These are phyloP conservation scores for Ophonus ardosiacus DNA, from an alignment of 2,888 invertebrate species.

Conservation along the genomic window DNA sequence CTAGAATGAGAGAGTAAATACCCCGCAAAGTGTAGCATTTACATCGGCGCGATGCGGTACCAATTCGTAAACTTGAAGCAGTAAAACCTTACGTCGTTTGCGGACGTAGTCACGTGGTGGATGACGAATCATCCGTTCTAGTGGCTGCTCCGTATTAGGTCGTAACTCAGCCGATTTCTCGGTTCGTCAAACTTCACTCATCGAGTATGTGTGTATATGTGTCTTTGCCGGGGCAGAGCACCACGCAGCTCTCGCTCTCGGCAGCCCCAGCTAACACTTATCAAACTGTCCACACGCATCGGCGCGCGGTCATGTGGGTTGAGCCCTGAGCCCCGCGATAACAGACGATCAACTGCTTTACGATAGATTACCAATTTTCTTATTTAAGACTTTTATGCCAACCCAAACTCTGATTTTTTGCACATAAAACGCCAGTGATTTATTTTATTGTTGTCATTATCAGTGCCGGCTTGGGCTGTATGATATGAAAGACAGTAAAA, in stretches of 20 bases:
- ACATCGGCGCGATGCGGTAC: slow-evolving; percentile 46
- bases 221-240: background rate
- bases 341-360: slow-evolving; percentile 29
- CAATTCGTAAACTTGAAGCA: slow-evolving; percentile 3
- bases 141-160: slow-evolving; percentile 47
- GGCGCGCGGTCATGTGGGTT: slow-evolving; percentile 10
- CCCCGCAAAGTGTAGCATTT: slow-evolving; percentile 57
- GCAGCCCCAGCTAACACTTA: slow-evolving; percentile 39
- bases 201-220: slow-evolving; percentile 13
- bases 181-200: slow-evolving; percentile 51
- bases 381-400: background rate
- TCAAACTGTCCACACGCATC: slow-evolving; percentile 59
- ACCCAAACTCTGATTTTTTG: background rate
- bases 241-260: background rate
- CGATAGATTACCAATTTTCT: slow-evolving; percentile 53
- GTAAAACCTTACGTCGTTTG: slow-evolving; percentile 45
- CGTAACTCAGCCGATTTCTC: slow-evolving; percentile 59
- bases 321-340: slow-evolving; percentile 12
- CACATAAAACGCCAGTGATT: background rate
- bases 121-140: slow-evolving; percentile 58
- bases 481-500: too few relatives aligned
- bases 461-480: background rate
- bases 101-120: slow-evolving; percentile 50
- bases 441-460: slow-evolving; percentile 1
- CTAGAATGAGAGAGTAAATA: slow-evolving; percentile 51